These are phyloP conservation scores for Oreotrochilus melanogaster DNA, from an alignment of 2,113 vertebrate genomes.

Conservation along the genomic window DNA sequence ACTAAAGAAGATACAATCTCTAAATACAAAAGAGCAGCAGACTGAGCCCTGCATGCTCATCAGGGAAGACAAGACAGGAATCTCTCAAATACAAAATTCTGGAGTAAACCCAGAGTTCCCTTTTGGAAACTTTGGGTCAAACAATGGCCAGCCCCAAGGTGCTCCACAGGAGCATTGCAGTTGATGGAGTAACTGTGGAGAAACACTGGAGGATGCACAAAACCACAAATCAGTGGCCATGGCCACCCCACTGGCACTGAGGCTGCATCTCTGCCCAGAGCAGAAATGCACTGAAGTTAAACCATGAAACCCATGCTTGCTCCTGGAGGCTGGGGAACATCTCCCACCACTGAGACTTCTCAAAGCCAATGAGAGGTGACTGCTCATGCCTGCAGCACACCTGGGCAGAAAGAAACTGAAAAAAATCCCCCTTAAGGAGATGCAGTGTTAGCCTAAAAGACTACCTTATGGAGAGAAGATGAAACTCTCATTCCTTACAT, in stretches of 20 bases:
- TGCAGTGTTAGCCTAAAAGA: neutral
- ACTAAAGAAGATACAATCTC: neutral
- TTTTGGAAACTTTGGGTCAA: neutral
- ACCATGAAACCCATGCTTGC: neutral
- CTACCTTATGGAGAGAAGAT: neutral
- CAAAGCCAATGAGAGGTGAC: neutral
- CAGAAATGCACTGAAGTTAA: neutral
- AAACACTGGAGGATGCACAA: neutral
- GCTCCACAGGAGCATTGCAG: neutral
- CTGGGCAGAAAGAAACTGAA: neutral
- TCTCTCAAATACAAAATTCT: neutral
- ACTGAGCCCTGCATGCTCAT: neutral
- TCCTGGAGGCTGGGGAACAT: neutral
- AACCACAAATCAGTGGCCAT: too few species aligned
- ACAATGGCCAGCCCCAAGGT: neutral
- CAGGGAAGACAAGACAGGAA: neutral
- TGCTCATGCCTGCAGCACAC: accelerated
- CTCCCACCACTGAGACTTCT: neutral
- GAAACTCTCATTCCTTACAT: neutral
- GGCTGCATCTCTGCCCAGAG: accelerated
- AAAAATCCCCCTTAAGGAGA: neutral
- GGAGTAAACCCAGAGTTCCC: neutral
- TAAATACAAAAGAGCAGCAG: neutral
- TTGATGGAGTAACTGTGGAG: neutral
- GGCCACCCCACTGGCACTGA: accelerated